Base-by-base conservation (phyloP, 1,140 invertebrate species). In the Atta colombica region DNA sequence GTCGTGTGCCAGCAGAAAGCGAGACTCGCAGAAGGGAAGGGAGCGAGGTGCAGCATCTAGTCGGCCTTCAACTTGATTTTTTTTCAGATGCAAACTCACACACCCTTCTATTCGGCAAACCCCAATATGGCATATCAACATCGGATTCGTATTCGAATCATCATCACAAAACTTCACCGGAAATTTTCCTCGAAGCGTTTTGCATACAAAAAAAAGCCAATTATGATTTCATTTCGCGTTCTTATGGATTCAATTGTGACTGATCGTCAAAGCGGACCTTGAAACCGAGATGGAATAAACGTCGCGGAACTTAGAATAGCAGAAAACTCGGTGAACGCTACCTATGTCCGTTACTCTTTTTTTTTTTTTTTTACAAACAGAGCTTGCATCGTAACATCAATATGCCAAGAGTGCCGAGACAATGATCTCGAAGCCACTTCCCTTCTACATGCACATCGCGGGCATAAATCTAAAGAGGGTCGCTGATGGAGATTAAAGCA, bases 1-100 rank as follows among this genome's bases (percentile, higher is more conserved):
- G 81, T 87, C 78, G 78, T 87, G 87, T 69, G 72, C 72, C 69
- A 71, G 69, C 75, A 45, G 80, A 87, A 86, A 72, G 68, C 55
- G 61, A 85, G 45, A 69, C 45, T 85, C 21, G 25, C 35, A 51
- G 39, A 81, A 55, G 53, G 53, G 35, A 55, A 53, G 69, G 28
- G 21, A 16, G 35, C 60, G 55, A 21, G n/a, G 74, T 66, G 31
- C 10, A 75, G 60, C 63, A 82, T 78, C 74, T 68, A 78, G 82
- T 78, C 82, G 61, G 21, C 82, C 82, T 85, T 78, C 74, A 85
- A 85, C 74, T 85, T 85, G 74, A 78, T 35, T 85, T 77, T 60
- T 66, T 84, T 69, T 58, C 66, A 51, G 14, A 77, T 12, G 10
- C 49, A 7, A 85, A 61, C 55, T 35, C 65, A 25, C 65, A 25